Base-by-base conservation (phyloP, 2,888 invertebrate genomes). In the Acrobasis suavella region DNA sequence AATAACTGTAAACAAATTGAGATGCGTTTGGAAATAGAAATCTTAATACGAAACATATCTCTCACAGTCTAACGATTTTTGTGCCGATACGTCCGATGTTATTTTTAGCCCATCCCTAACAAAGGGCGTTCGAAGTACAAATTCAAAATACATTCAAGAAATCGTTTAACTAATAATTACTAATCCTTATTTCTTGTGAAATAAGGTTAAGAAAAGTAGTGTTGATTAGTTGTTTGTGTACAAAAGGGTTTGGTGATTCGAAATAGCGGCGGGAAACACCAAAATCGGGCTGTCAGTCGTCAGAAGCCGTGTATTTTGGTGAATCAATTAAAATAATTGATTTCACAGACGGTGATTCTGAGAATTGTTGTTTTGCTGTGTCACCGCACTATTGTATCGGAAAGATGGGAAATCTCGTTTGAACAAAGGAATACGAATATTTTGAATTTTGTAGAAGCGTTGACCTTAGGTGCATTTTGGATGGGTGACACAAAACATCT, bases 251-350 rank as follows among this genome's bases (percentile, higher is more conserved):
- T 75, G 64, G 74, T 72, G 62, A 67, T 69, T 69, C 69, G 67
- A 75, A 81, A 82, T 78, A 79, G 77, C 76, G 72, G 82, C 83
- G 85, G 86, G 83, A 83, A 87, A 82, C 76, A 78, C 78, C 81
- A 77, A 83, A 85, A 84, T 83, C 77, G 73, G 77, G 76, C 75
- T 85, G 86, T 89, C 89, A 86, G 83, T 89, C 87, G 83, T 71
- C 79, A 70, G 91, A 90, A 90, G 87, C 88, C 87, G 72, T 83
- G 82, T 86, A 85, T 89, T 90, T 89, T 85, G 85, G 88, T 78
- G 83, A 82, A 85, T 87, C 89, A 87, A 91, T 91, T 90, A 89
- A 83, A 83, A 82, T 88, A 91, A 91, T 90, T 89, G 91, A 89
- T 87, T 86, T 82, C 78, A 87, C 89, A 88, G 87, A 86, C 81